Conservation (phyloP, 2,888 invertebrate genomes). For the Conistra vaccinii region DNA sequence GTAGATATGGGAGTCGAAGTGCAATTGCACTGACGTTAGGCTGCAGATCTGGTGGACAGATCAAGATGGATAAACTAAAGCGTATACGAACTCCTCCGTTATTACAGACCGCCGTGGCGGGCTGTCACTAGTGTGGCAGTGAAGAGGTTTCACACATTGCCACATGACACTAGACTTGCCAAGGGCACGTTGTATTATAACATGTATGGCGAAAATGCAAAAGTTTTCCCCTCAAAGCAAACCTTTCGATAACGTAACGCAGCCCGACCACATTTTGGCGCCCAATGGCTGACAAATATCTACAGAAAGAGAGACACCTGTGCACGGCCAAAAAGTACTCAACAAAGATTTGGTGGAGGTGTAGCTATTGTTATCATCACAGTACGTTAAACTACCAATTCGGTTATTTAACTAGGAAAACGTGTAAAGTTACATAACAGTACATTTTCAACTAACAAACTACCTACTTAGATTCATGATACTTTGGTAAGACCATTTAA, state of each 20-base stretch:
- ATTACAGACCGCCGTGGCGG: too few species aligned
- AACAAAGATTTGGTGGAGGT: too few species aligned
- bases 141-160: too few species aligned
- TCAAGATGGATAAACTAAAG: background rate
- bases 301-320: background rate
- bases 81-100: too few species aligned
- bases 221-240: background rate
- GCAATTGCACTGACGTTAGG: conserved; percentile 7
- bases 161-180: background rate
- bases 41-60: background rate
- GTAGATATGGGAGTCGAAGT: background rate
- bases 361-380: too few species aligned
- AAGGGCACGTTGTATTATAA: background rate
- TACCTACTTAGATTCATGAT: background rate
- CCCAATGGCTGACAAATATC: too few species aligned
- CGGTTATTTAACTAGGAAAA: background rate
- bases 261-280: too few species aligned
- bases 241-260: background rate
- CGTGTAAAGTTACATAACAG: too few species aligned
- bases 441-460: background rate
- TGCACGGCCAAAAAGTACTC: background rate
- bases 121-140: too few species aligned
- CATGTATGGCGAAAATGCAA: background rate
- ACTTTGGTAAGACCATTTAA: background rate
- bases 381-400: background rate